Evolutionary conservation across 2,797 vertebrate species (phyloP), one percentile per base, ranked within the genome.

Genomic region (Dryobates pubescens): DNA sequence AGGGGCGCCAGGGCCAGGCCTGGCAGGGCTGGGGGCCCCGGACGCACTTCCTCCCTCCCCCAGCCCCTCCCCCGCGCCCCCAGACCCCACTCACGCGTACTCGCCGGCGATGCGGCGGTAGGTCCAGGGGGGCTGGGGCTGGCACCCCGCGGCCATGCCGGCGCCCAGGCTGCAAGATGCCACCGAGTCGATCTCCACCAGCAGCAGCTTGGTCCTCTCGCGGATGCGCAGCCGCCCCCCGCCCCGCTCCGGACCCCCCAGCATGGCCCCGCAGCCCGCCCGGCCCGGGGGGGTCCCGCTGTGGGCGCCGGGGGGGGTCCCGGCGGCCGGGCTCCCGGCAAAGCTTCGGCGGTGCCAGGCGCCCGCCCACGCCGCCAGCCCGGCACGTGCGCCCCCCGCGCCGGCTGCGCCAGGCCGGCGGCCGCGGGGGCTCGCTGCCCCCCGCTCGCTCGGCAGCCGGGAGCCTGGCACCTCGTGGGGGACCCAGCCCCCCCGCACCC

Each of bases 151-250:
- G 29, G 96, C 96, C 94, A 96, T 97, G 63, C 88, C 68, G 12
- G 84, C 27, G 5, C 72, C 80, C 43, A 86, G 95, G 89, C 97
- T 97, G 86, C 96, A 97, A 96, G 97, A 97, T 92, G 97, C 97
- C 86, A 98, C 96, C 23, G 97, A 96, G 95, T 97, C 97, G 95
- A 97, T 97, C 96, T 97, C 93, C 65, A 98, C 93, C 96, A 97
- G 95, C 92, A 97, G 88, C 94, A 97, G 91, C 92, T 97, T 96
- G 88, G 96, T 97, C 85, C 97, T 96, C 81, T 97, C 92, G 84
- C 96, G 94, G 97, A 97, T 86, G 88, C 88, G 89, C 94, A 97
- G 95, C 94, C 91, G 88, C 92, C 94, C 86, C 14, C 32, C 41
- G 45, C 83, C 89, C 82, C 54, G 47, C 27, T 72, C 73, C 18